Base-by-base conservation (phyloP, 2,113 vertebrate species). In the Tretioscincus oriximinensis region DNA sequence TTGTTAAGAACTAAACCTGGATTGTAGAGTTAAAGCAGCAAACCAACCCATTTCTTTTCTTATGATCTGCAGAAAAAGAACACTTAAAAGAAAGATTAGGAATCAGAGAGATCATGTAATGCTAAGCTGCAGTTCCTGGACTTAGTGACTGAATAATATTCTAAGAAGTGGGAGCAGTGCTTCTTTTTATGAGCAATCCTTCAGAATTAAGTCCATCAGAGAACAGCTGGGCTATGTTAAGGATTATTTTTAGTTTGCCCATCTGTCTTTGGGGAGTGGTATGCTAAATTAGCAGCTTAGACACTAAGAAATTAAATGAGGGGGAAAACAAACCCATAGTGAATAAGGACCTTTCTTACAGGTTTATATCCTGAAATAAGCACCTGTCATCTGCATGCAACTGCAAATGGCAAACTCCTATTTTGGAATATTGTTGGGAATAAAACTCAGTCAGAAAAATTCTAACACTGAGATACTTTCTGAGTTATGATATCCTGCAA, bases 101-200 rank as follows among this genome's bases (percentile, higher is more conserved):
- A 51, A 51, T 14, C 6, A 84, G 88, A 83, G 81, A 80, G 81
- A 67, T 60, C 61, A 86, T 82, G 88, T 87, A 18, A 7, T 24
- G 16, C 28, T 31, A 67, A 67, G 65, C 28, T 16, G 6, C 65
- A 31, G 28, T 67, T 31, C 65, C 28, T 72, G 24, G 22, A 18
- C 1, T n/a, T 51, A 45, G 12, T 8, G n/a, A 12, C 14, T 49
- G 45, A 18, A 47, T 16, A 28, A 51, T 7, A 16, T 14, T n/a
- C 24, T 73, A 29, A 24, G 12, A 28, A 26, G 20, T n/a, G n/a
- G 47, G 71, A 73, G 51, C 18, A 12, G 10, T 28, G n/a, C 20
- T n/a, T 28, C 26, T n/a, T 51, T 73, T 73, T 73, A n/a, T 51
- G 7, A 54, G 20, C 49, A n/a, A n/a, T 28, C 21, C 18, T 73